Conservation (phyloP, 2,888 invertebrate species). For the Odontocerum albicorne region DNA sequence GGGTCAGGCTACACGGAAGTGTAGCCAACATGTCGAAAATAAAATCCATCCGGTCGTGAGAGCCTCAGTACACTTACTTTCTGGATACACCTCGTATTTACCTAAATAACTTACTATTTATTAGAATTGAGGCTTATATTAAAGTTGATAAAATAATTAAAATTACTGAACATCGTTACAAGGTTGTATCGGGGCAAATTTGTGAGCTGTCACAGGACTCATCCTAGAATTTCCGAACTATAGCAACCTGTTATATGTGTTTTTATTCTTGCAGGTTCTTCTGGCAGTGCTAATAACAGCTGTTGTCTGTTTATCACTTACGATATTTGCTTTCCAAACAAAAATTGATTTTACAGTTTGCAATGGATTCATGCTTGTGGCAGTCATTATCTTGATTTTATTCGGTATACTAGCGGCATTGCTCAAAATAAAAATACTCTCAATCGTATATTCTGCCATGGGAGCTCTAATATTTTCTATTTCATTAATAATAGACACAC, state of each 20-base stretch:
- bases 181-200: slow-evolving; percentile 59
- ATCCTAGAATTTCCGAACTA: not conserved
- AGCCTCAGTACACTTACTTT: no score
- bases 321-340: slow-evolving; percentile 92
- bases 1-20: no score
- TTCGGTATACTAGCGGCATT: slow-evolving; percentile 73
- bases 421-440: slow-evolving; percentile 58
- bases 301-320: slow-evolving; percentile 80
- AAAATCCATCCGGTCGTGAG: no score
- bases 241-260: not conserved
- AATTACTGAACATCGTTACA: no score
- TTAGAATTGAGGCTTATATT: no score
- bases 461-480: slow-evolving; percentile 88
- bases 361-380: slow-evolving; percentile 73
- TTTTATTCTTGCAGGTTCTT: slow-evolving; percentile 68
- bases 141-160: no score
- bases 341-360: slow-evolving; percentile 82
- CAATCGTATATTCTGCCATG: slow-evolving; percentile 77
- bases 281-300: slow-evolving; percentile 90
- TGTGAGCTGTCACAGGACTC: not conserved
- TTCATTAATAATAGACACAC: slow-evolving; percentile 89
- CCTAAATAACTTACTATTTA: no score
- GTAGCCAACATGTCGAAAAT: no score
- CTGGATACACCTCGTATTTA: no score
- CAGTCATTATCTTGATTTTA: slow-evolving; percentile 75